Conservation (phyloP, 2,888 invertebrate species). For the Papilio demoleus region DNA sequence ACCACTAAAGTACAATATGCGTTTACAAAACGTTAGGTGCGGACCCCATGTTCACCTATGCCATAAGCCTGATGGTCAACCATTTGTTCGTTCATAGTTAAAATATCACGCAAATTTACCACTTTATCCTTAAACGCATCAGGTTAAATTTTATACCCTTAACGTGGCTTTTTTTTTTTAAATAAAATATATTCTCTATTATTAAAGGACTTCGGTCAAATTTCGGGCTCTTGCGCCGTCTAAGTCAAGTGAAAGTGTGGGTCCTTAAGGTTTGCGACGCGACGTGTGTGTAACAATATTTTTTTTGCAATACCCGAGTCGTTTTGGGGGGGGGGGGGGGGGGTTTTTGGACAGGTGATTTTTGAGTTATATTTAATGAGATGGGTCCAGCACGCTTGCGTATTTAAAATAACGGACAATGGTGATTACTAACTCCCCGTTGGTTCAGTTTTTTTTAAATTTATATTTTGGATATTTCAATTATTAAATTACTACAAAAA, state of each 20-base stretch:
- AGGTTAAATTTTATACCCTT: constrained; percentile 39
- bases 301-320: constrained; percentile 32
- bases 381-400: constrained; percentile 60
- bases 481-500: background rate
- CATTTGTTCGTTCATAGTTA: constrained; percentile 55
- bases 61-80: constrained; percentile 62
- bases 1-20: constrained; percentile 52
- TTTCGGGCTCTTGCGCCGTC: constrained; percentile 48
- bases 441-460: constrained; percentile 32
- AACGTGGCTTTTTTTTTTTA: constrained; percentile 40
- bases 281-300: too few relatives aligned
- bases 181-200: constrained; percentile 69
- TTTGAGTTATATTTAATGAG: constrained; percentile 63
- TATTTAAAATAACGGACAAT: constrained; percentile 73
- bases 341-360: constrained; percentile 53
- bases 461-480: constrained; percentile 32
- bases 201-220: constrained; percentile 62
- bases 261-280: constrained; percentile 24
- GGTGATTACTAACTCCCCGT: constrained; percentile 61
- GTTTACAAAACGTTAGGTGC: constrained; percentile 57
- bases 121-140: constrained; percentile 47
- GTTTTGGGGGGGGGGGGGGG: too few relatives aligned
- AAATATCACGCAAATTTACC: constrained; percentile 49
- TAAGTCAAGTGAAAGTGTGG: constrained; percentile 45
- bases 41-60: constrained; percentile 62